phyloP scores from a whole-genome alignment of 2,797 vertebrate genomes.

The Euphonia xanthogaster region DNA sequence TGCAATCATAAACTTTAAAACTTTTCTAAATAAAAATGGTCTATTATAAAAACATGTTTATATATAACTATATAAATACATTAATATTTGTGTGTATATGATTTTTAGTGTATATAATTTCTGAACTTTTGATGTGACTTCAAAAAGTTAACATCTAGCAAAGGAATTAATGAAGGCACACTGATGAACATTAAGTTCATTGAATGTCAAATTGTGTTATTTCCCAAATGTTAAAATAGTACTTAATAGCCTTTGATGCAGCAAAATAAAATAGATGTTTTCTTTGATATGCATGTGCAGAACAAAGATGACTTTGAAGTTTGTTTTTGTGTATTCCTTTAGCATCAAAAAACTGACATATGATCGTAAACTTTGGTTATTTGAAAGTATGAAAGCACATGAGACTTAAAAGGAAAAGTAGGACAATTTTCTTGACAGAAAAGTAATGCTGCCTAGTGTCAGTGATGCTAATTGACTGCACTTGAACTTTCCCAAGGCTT shows the following conservation, averaged over 20 bases:
- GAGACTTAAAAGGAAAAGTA: constrained; percentile 54
- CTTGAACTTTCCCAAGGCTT: constrained; percentile 14
- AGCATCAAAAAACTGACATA: constrained; percentile 48
- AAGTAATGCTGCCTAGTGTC: neutral
- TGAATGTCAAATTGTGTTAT: constrained; percentile 72
- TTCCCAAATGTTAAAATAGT: constrained; percentile 75
- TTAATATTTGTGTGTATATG: neutral
- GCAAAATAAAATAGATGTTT: constrained; percentile 70
- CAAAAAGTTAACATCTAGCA: constrained; percentile 65
- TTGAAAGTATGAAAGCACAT: constrained; percentile 22
- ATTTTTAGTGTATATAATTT: constrained; percentile 61
- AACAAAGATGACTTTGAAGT: constrained; percentile 67
- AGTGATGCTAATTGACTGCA: constrained; percentile 29
- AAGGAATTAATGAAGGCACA: constrained; percentile 75
- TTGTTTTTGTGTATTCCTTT: constrained; percentile 43
- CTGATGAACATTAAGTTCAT: constrained; percentile 68
- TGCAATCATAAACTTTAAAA: neutral
- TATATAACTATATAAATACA: neutral
- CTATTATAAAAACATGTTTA: constrained; percentile 58
- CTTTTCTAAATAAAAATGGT: constrained; percentile 60
- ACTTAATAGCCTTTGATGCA: constrained; percentile 77
- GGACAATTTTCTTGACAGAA: constrained; percentile 20
- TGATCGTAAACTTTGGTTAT: constrained; percentile 33
- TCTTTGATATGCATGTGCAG: constrained; percentile 61
- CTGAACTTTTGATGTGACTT: constrained; percentile 81